These are phyloP conservation scores for Epinephelus malabaricus DNA, from an alignment of 2,797 vertebrate species.

Conservation along the genomic window DNA sequence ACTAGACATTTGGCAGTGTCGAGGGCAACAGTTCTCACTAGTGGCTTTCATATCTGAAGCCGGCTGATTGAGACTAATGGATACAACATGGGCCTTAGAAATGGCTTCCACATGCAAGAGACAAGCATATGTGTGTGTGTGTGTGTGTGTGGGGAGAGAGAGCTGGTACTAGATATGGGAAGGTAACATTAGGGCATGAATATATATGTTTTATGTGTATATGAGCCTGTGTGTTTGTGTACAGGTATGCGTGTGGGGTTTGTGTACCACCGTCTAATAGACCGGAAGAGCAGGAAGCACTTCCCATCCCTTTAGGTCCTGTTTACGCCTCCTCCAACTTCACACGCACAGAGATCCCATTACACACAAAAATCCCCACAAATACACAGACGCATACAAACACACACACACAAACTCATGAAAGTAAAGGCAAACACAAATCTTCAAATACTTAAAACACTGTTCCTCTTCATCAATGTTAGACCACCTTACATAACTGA, in stretches of 20 bases:
- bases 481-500: constrained; percentile 39
- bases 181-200: constrained; percentile 14
- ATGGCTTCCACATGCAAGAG: constrained; percentile 70
- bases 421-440: constrained; percentile 33
- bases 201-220: constrained; percentile 19
- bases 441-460: constrained; percentile 34
- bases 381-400: constrained; percentile 12
- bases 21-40: constrained; percentile 45
- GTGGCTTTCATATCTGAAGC: constrained; percentile 64
- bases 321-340: constrained; percentile 48
- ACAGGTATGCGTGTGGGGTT: constrained; percentile 47
- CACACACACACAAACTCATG: background rate
- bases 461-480: constrained; percentile 57
- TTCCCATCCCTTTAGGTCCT: constrained; percentile 58
- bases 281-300: constrained; percentile 58
- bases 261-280: constrained; percentile 39
- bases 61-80: constrained; percentile 74
- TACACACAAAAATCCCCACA: constrained; percentile 19
- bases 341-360: constrained; percentile 31
- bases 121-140: constrained; percentile 39
- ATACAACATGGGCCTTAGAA: constrained; percentile 65
- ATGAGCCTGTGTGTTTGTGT: constrained; percentile 33
- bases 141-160: constrained; percentile 29
- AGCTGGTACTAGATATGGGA: constrained; percentile 32
- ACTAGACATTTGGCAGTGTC: constrained; percentile 46